A percentile compares a stretch with the other conserved stretches of the same genome.
phyloP scores from a whole-genome alignment of 2,797 vertebrate genomes.

The Eospalax fontanierii region DNA sequence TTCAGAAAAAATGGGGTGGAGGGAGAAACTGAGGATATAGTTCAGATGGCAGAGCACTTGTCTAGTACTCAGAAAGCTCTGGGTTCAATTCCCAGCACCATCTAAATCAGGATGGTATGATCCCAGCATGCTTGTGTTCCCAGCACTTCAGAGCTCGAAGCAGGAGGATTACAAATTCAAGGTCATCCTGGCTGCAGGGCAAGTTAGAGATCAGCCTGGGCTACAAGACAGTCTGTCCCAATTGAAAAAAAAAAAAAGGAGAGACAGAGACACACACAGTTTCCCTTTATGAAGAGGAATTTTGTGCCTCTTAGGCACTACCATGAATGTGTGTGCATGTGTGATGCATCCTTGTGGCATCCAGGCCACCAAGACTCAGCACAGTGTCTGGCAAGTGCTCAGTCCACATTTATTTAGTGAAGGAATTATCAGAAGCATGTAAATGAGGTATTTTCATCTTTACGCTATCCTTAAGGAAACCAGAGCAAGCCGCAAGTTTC shows the following conservation, averaged over 20 bases:
- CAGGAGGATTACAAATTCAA: too few relatives aligned
- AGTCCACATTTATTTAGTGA: slow-evolving; percentile 61
- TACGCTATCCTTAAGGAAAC: slow-evolving; percentile 64
- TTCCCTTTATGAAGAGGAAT: neutral
- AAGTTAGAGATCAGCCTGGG: neutral
- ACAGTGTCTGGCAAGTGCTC: slow-evolving; percentile 40
- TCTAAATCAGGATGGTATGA: neutral
- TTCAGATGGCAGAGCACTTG: neutral
- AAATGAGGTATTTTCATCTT: slow-evolving; percentile 63
- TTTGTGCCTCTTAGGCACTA: neutral
- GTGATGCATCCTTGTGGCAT: neutral
- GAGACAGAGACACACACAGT: too few relatives aligned
- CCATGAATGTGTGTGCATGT: neutral
- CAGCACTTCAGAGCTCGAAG: neutral
- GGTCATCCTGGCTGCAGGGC: neutral
- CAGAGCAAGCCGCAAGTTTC: slow-evolving; percentile 42
- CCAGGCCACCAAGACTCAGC: neutral
- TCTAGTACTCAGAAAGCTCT: neutral
- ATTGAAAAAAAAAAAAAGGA: neutral
- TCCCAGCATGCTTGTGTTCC: neutral
- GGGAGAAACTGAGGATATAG: neutral
- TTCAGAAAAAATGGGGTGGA: neutral
- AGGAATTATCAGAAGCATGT: slow-evolving; percentile 60
- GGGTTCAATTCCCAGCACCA: neutral
- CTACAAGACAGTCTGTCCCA: neutral